A percentile compares a stretch with the other conserved stretches of the same genome.
phyloP scores from a whole-genome alignment of 1,140 invertebrate genomes.

The Colletes latitarsis region DNA sequence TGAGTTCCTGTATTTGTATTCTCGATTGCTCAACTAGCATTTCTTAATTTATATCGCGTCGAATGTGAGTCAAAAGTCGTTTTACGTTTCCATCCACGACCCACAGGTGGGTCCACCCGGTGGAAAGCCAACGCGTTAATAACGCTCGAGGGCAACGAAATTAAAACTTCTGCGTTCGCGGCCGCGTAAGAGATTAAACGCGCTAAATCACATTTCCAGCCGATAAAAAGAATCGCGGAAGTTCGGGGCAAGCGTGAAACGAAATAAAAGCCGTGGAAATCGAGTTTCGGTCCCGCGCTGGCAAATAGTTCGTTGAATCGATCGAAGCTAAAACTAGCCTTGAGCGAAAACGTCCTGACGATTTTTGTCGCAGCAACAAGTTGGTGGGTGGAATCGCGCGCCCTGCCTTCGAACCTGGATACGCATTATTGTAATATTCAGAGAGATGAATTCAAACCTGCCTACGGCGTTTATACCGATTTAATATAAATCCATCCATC shows the following conservation, averaged over 20 bases:
- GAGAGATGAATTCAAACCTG: conserved; percentile 49
- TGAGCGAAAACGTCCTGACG: conserved; percentile 59
- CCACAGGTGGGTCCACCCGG: neutral
- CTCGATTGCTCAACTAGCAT: too few species aligned
- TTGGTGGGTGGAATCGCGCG: conserved; percentile 54
- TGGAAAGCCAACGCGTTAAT: neutral
- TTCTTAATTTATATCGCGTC: too few species aligned
- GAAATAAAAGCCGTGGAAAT: conserved; percentile 62
- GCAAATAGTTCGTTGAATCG: conserved; percentile 63
- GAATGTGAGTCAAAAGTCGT: too few species aligned
- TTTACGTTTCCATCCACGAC: too few species aligned
- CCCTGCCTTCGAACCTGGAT: conserved; percentile 50
- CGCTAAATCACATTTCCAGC: conserved; percentile 17
- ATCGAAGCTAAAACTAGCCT: conserved; percentile 60
- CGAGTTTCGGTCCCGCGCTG: conserved; percentile 36
- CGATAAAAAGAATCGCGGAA: conserved; percentile 37
- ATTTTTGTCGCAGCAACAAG: conserved; percentile 72
- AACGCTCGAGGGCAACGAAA: neutral
- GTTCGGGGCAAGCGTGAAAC: conserved; percentile 33
- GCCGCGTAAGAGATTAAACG: conserved; percentile 6
- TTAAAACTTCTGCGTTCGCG: neutral
- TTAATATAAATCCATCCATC: conserved; percentile 41
- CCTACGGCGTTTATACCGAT: conserved; percentile 19
- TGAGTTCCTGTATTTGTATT: too few species aligned
- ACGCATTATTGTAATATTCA: conserved; percentile 65